Evolutionary conservation across 2,113 vertebrate genomes (phyloP).

Genomic region (Octodon degus): DNA sequence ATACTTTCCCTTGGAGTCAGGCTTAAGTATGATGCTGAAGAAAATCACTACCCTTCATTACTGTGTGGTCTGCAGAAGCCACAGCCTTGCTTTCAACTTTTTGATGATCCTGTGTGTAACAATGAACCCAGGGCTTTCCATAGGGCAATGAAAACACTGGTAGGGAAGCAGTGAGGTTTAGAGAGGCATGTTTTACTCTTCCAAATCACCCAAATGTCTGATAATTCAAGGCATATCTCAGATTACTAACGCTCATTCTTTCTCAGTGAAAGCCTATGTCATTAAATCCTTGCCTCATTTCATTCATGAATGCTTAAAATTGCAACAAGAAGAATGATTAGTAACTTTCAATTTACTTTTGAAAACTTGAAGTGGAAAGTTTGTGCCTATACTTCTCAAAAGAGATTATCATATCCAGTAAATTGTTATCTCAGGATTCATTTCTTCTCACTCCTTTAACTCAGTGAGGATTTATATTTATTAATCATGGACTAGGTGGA

Average conservation of each 20-base stretch:
- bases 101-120: background rate
- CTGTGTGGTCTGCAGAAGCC: background rate
- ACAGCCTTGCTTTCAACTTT: background rate
- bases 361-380: background rate
- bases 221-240: constrained; percentile 5
- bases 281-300: background rate
- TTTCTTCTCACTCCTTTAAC: constrained; percentile 24
- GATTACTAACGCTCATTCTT: background rate
- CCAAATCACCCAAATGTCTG: background rate
- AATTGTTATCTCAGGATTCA: constrained; percentile 4
- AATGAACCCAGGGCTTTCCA: background rate
- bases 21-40: background rate
- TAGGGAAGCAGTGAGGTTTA: background rate
- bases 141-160: background rate
- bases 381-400: background rate
- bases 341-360: constrained; percentile 34
- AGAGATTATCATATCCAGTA: background rate
- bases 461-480: constrained; percentile 7
- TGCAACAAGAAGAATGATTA: constrained; percentile 5
- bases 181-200: background rate
- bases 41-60: background rate
- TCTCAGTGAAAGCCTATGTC: background rate
- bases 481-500: background rate
- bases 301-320: background rate
- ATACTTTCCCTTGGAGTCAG: background rate